Conservation (phyloP, 2,888 invertebrate species). For the Lasioglossum pauxillum region DNA sequence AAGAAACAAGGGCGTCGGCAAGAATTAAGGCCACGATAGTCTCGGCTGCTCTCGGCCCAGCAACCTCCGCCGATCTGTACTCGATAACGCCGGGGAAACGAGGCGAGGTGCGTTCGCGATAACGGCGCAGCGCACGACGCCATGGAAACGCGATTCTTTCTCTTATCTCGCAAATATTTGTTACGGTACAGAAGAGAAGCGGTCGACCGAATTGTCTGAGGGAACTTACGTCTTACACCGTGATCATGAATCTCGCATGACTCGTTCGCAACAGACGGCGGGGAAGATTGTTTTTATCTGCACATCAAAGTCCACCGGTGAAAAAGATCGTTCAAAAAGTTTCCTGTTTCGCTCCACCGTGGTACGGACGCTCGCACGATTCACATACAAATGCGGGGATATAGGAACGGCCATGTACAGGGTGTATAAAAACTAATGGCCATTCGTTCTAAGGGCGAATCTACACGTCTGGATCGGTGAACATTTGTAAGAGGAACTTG, state of each 20-base stretch:
- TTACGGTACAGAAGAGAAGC: background rate
- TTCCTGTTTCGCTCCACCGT: background rate
- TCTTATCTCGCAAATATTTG: background rate
- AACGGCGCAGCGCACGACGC: background rate
- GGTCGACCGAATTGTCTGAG: background rate
- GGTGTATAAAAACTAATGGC: too few species aligned
- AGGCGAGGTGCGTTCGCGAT: background rate
- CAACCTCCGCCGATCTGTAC: background rate
- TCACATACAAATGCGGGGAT: background rate
- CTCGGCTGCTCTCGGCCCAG: background rate
- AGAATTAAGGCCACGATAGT: slow-evolving; percentile 13
- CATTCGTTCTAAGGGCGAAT: too few species aligned
- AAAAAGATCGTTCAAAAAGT: background rate
- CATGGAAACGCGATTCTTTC: background rate
- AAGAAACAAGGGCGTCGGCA: slow-evolving; percentile 5
- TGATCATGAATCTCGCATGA: background rate
- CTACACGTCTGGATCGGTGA: too few species aligned
- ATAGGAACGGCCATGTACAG: background rate
- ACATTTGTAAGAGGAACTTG: too few species aligned
- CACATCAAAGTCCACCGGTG: background rate
- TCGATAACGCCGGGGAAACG: background rate
- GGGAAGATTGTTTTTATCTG: background rate
- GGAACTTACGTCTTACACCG: background rate
- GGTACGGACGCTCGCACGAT: background rate
- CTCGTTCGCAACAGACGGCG: background rate